A percentile compares a stretch with the other conserved stretches of the same genome.
Conservation (phyloP, 2,113 vertebrate species). For the Girardinichthys multiradiatus region DNA sequence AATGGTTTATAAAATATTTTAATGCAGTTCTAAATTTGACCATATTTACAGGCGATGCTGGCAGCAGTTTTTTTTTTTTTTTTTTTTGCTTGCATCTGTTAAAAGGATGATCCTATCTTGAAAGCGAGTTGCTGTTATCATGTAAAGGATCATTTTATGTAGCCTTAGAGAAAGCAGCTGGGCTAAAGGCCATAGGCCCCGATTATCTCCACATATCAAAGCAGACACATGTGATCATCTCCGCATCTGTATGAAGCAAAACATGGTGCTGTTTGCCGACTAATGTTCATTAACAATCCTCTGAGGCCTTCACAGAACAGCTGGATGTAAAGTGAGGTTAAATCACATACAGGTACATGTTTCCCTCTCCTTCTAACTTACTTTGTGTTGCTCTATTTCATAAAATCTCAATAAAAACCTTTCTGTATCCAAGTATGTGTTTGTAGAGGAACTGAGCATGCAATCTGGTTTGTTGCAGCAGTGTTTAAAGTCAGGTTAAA, state of each 20-base stretch:
- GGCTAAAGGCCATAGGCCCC: conserved; percentile 30
- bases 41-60: conserved; percentile 8
- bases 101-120: conserved; percentile 43
- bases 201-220: conserved; percentile 42
- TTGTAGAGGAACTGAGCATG: background rate
- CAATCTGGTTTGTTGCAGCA: conserved; percentile 2
- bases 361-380: background rate
- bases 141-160: conserved; percentile 11
- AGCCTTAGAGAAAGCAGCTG: conserved; percentile 19
- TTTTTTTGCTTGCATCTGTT: conserved; percentile 50
- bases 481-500: conserved; percentile 9
- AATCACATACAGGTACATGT: background rate
- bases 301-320: background rate
- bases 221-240: conserved; percentile 38
- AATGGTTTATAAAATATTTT: conserved; percentile 4
- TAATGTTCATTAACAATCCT: background rate
- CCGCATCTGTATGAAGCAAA: conserved; percentile 21
- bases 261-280: background rate
- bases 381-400: background rate
- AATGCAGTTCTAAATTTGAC: conserved; percentile 3
- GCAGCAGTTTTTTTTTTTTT: background rate
- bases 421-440: background rate
- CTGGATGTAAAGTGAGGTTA: background rate
- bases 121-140: conserved; percentile 34
- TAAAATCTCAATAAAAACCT: background rate